Conservation (phyloP, 2,888 invertebrate genomes). For the Apodemia zela region DNA sequence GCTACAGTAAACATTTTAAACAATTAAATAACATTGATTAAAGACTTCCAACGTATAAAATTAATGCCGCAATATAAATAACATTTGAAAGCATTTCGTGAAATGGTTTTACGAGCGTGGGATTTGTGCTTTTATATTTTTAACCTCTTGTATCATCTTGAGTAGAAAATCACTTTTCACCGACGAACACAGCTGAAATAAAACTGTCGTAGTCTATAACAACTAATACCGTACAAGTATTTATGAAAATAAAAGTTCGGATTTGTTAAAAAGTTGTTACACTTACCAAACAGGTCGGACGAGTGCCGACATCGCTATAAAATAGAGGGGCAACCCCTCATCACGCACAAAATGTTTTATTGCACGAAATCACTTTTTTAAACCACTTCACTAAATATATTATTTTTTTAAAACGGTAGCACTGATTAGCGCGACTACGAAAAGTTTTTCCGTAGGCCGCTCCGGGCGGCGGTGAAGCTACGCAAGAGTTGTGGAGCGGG, state of each 20-base stretch:
- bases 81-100: constrained; percentile 76
- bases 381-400: constrained; percentile 55
- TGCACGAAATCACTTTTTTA: constrained; percentile 51
- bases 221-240: constrained; percentile 26
- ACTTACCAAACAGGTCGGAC: constrained; percentile 80
- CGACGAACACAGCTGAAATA: constrained; percentile 70
- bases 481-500: constrained; percentile 44
- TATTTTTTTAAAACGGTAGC: constrained; percentile 40
- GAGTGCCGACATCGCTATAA: constrained; percentile 80
- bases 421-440: constrained; percentile 51
- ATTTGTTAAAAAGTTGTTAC: constrained; percentile 32
- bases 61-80: constrained; percentile 23
- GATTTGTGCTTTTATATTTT: constrained; percentile 71
- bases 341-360: constrained; percentile 65
- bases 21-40: constrained; percentile 15
- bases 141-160: constrained; percentile 58
- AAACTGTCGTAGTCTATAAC: constrained; percentile 21
- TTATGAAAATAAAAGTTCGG: constrained; percentile 24
- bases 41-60: constrained; percentile 6
- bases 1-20: constrained; percentile 9
- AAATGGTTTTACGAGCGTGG: constrained; percentile 80
- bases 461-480: constrained; percentile 39
- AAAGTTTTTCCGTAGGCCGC: constrained; percentile 54
- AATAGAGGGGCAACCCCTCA: constrained; percentile 60
- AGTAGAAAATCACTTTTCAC: constrained; percentile 42